These are phyloP conservation scores for Drosophila kambysellisi DNA, from an alignment of 2,888 invertebrate species.

Conservation along the genomic window DNA sequence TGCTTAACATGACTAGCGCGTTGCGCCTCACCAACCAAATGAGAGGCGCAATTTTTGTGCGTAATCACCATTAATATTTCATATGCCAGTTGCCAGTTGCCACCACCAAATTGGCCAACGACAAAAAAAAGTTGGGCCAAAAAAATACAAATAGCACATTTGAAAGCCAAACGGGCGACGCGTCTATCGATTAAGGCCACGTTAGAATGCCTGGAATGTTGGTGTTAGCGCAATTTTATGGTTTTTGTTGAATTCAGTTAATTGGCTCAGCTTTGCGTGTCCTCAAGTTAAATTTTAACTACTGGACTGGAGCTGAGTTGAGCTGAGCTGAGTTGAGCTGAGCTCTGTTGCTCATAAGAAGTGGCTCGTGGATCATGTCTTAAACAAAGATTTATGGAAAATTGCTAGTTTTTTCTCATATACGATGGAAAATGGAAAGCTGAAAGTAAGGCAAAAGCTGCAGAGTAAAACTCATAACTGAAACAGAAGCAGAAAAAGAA, in stretches of 20 bases:
- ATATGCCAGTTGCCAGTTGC: constrained; percentile 26
- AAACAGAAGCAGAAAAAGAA: constrained; percentile 5
- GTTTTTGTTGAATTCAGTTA: constrained; percentile 28
- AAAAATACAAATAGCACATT: constrained; percentile 8
- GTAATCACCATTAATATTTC: constrained; percentile 48
- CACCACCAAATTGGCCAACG: constrained; percentile 31
- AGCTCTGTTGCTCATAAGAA: constrained; percentile 11
- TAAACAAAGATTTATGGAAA: constrained; percentile 34
- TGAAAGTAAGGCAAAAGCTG: not conserved
- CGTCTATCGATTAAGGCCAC: constrained; percentile 22
- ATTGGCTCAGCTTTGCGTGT: constrained; percentile 41
- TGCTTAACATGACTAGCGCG: constrained; percentile 31
- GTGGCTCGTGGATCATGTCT: constrained; percentile 37
- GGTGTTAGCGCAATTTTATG: not conserved
- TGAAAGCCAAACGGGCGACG: constrained; percentile 17
- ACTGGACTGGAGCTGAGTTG: not conserved
- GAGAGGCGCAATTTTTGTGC: constrained; percentile 31
- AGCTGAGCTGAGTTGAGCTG: not conserved
- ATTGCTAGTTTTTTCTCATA: not conserved
- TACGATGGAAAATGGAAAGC: not conserved
- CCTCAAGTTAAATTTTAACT: constrained; percentile 44
- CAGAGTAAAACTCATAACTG: constrained; percentile 4
- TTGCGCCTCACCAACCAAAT: not conserved
- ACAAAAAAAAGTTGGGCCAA: not conserved
- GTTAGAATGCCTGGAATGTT: not conserved